Evolutionary conservation across 2,797 vertebrate species (phyloP).

Genomic region (Thripadectes ignobilis): DNA sequence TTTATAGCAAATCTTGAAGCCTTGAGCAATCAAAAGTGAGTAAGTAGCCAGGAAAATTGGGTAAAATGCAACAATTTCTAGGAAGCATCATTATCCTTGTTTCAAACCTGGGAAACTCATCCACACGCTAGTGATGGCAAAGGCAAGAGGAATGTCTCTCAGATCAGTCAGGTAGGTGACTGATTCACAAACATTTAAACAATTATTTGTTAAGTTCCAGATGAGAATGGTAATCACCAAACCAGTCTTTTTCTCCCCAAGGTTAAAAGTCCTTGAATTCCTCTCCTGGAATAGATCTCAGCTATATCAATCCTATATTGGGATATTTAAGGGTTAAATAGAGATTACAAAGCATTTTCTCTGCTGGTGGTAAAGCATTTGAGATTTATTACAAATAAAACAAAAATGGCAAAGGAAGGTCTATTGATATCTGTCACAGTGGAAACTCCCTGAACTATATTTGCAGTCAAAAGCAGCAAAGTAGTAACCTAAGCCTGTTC

Average conservation of each 20-base stretch:
- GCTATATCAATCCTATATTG: not conserved
- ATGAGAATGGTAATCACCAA: not conserved
- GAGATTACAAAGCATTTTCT: not conserved
- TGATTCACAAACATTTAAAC: not conserved
- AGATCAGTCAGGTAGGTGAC: not conserved
- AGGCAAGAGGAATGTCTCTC: not conserved
- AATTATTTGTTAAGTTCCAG: not conserved
- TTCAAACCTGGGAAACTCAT: not conserved
- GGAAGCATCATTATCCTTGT: not conserved
- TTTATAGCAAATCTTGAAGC: not conserved
- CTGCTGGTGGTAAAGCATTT: not conserved
- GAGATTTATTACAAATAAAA: not conserved
- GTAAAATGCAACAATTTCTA: not conserved
- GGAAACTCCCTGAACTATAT: not conserved
- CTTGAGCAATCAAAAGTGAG: fast-evolving
- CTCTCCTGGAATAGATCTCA: not conserved
- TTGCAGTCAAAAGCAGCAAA: not conserved
- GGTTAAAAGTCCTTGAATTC: not conserved
- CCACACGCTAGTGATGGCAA: not conserved
- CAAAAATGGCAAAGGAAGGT: not conserved
- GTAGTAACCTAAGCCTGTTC: not conserved
- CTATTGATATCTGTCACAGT: not conserved
- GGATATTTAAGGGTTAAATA: not conserved
- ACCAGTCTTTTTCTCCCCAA: not conserved
- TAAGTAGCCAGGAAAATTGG: not conserved